Evolutionary conservation across 2,113 vertebrate species (phyloP).

Genomic region (Blennius ocellaris): DNA sequence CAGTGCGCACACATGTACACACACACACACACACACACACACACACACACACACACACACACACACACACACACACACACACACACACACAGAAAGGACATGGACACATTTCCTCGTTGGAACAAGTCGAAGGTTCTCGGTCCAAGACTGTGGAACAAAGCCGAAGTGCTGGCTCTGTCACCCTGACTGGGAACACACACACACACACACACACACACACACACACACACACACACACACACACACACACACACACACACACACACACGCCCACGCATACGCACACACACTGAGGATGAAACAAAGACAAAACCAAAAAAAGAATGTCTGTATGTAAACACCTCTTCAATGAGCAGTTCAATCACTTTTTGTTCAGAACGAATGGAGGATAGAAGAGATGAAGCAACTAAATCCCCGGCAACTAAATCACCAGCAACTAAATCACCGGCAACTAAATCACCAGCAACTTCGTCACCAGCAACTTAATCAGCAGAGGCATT

Average conservation of each 20-base stretch:
- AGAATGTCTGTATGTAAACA: slow-evolving; percentile 11
- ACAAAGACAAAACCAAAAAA: slow-evolving; percentile 32
- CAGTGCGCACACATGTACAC: background rate
- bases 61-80: slow-evolving; percentile 21
- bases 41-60: slow-evolving; percentile 16
- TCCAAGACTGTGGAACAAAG: slow-evolving; percentile 64
- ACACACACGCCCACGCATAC: background rate
- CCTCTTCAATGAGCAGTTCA: slow-evolving; percentile 63
- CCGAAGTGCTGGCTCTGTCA: slow-evolving; percentile 45
- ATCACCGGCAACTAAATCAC: slow-evolving; percentile 62
- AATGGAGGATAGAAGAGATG: slow-evolving; percentile 51
- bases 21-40: slow-evolving; percentile 28
- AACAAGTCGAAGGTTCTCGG: slow-evolving; percentile 39
- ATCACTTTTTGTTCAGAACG: slow-evolving; percentile 69
- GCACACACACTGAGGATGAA: slow-evolving; percentile 45
- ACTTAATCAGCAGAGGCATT: no score
- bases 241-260: slow-evolving; percentile 25
- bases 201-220: no score
- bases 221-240: no score
- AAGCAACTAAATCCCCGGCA: slow-evolving; percentile 63
- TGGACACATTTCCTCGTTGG: slow-evolving; percentile 66
- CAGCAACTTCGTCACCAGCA: no score
- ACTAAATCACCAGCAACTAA: slow-evolving; percentile 27
- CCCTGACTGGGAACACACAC: slow-evolving; percentile 21
- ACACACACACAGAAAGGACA: slow-evolving; percentile 27